Conservation (phyloP, 2,113 vertebrate species). For the Cryptotis parvus region DNA sequence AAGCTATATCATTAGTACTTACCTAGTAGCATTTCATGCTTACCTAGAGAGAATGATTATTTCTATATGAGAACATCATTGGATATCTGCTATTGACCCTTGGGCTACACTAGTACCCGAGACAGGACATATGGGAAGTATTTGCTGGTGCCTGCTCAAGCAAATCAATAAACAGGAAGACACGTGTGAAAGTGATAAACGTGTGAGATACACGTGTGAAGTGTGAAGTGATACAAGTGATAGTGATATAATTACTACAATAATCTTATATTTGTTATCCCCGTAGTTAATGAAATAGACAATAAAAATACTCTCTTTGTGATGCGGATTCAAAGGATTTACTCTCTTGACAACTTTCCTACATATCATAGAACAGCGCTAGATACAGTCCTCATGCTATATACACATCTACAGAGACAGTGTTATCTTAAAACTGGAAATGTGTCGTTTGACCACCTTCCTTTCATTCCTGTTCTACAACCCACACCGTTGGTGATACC, state of each 20-base stretch:
- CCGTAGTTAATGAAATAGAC: not conserved
- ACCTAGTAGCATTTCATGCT: conserved; percentile 92
- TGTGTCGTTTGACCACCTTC: not conserved
- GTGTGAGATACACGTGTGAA: no score
- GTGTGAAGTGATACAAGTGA: no score
- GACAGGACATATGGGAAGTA: no score
- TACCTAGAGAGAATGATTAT: conserved; percentile 89
- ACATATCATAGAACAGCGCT: not conserved
- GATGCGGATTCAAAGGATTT: not conserved
- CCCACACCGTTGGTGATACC: not conserved
- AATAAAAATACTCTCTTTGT: not conserved
- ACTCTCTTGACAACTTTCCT: not conserved
- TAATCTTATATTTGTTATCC: not conserved
- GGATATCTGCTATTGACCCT: conserved; percentile 85
- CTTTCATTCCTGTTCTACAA: not conserved
- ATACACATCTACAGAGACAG: not conserved
- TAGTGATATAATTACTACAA: not conserved
- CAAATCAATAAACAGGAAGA: no score
- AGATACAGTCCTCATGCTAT: not conserved
- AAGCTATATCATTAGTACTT: conserved; percentile 94
- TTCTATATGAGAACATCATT: conserved; percentile 93
- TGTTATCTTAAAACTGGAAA: not conserved
- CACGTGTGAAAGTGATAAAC: no score
- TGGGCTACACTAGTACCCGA: no score
- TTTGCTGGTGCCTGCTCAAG: no score